Base-by-base conservation (phyloP, 2,797 vertebrate genomes). In the Gambusia yucatana region DNA sequence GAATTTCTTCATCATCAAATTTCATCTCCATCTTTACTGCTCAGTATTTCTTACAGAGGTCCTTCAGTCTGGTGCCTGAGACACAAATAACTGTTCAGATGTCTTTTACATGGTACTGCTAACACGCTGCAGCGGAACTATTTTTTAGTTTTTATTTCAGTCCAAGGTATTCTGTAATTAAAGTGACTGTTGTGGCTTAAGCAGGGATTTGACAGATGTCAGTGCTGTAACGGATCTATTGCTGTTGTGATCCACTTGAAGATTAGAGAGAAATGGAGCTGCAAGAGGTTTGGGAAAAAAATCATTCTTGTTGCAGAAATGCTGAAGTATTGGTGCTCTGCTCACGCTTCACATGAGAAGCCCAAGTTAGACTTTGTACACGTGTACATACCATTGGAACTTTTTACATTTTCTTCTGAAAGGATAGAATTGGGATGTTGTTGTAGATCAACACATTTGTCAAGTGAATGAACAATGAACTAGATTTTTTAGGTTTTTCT, bases 21-120 rank as follows among this genome's bases (percentile, higher is more conserved):
- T 20, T 22, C 61, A 63, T 67, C 63, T 70, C 67, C 67, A 70
- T 70, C 41, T 70, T 69, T 69, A 16, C 67, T 43, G 2, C 14
- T 16, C 67, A 44, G 67, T n/a, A 14, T 44, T 44, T n/a, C 25
- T 50, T 22, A 43, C 22, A 69, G 41, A 44, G 22, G n/a, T 69
- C 39, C 63, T 67, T 10, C 36, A 41, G 11, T 39, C 36, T 41
- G 33, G 44, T 55, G 59, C 13, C 47, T 55, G 46, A 50, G 73
- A 65, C 13, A 17, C 17, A 59, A 16, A 44, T 36, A 28, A 33
- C 63, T 73, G 36, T 44, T 14, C 36, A 65, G 57, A 59, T 16
- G 57, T 36, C 14, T 63, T 25, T 25, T 22, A 25, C 63, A 41
- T 25, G 63, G 63, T 67, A 67, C 63, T 25, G 63, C 36, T 63